phyloP scores from a whole-genome alignment of 2,113 vertebrate species.

The Alexandromys fortis region DNA sequence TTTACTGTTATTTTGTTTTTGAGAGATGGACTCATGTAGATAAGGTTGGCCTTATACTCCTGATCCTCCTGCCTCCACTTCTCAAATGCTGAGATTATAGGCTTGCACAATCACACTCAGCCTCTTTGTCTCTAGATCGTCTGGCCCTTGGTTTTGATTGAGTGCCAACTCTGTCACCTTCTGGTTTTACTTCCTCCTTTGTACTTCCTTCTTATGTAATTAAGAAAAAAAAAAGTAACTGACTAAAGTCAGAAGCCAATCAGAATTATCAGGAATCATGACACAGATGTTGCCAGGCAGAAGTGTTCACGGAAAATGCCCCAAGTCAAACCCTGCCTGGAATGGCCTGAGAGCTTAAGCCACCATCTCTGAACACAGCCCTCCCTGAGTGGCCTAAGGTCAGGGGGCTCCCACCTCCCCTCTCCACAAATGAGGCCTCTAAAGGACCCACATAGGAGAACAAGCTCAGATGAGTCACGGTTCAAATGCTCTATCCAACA shows the following conservation, averaged over 20 bases:
- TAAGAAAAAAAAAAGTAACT: not conserved
- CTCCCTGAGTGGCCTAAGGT: not conserved
- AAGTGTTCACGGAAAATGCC: constrained; percentile 45
- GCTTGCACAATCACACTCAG: not conserved
- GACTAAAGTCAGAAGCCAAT: constrained; percentile 63
- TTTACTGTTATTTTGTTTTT: not conserved
- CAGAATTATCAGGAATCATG: constrained; percentile 27
- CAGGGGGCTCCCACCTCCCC: not conserved
- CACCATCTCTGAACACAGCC: not conserved
- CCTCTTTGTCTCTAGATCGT: not conserved
- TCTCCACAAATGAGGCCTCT: not conserved
- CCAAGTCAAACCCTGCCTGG: not conserved
- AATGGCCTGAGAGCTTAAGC: not conserved
- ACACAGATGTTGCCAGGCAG: constrained; percentile 67
- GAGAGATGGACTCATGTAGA: not conserved
- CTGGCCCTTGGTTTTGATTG: constrained; percentile 41
- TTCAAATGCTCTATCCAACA: not conserved
- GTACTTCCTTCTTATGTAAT: not conserved
- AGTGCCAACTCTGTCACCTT: constrained; percentile 27
- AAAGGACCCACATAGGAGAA: no score
- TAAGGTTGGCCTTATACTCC: not conserved
- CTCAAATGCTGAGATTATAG: not conserved
- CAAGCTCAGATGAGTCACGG: not conserved
- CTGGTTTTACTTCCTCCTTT: constrained; percentile 65
- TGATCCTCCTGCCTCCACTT: not conserved